phyloP scores from a whole-genome alignment of 1,140 invertebrate genomes.

The Tribolium castaneum region DNA sequence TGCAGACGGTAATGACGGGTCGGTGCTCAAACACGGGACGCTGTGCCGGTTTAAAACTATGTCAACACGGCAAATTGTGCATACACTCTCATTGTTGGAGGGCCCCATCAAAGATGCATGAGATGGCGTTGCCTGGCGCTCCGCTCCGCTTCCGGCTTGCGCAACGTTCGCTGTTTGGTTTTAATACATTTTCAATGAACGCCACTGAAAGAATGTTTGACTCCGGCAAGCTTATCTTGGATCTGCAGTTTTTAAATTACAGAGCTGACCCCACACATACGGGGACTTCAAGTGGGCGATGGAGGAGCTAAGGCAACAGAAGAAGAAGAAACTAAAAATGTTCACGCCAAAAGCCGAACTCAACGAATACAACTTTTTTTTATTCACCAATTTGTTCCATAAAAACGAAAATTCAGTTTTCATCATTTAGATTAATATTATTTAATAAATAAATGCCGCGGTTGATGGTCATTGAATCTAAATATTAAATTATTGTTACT shows the following conservation, averaged over 20 bases:
- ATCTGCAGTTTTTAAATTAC: slow-evolving; percentile 29
- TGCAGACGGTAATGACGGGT: slow-evolving; percentile 49
- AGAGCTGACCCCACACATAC: not conserved
- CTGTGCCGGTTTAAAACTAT: slow-evolving; percentile 57
- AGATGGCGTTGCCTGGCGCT: slow-evolving; percentile 6
- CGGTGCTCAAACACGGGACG: slow-evolving; percentile 46
- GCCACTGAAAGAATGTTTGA: slow-evolving; percentile 57
- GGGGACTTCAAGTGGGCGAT: not conserved
- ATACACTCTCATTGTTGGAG: slow-evolving; percentile 56
- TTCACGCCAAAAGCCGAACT: no score
- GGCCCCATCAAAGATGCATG: slow-evolving; percentile 58
- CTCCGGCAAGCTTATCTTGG: slow-evolving; percentile 33
- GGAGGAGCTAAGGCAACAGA: not conserved
- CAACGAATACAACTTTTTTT: no score
- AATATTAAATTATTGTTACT: no score
- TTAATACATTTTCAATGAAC: slow-evolving; percentile 62
- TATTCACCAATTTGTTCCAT: no score
- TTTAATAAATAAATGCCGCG: no score
- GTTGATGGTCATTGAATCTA: no score
- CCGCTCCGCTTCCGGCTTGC: slow-evolving; percentile 11
- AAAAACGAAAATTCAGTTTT: no score
- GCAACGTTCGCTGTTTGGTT: slow-evolving; percentile 54
- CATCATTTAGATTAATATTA: no score
- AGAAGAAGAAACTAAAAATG: no score
- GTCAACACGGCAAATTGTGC: slow-evolving; percentile 60